Conservation (phyloP, 37 sponge, comb jelly and placozoan species). For the Oscarella lobularis region DNA sequence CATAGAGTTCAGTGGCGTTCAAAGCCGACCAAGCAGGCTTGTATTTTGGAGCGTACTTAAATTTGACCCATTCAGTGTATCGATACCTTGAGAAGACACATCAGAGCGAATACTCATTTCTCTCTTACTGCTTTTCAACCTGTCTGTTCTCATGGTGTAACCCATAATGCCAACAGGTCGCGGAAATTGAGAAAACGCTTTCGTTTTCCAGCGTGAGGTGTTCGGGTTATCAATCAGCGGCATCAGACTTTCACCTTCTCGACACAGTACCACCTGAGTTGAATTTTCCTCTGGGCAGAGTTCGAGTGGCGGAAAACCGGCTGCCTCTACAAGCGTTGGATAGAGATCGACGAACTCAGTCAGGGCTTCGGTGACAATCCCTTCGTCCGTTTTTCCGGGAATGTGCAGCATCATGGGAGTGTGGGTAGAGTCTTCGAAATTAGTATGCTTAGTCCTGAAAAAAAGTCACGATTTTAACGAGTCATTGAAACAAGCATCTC, state of each 20-base stretch:
- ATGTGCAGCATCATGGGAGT: conserved; percentile 33
- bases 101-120: neutral
- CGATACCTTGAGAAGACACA: conserved; percentile 8
- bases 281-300: conserved; percentile 21
- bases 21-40: conserved; percentile 9
- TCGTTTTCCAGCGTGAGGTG: conserved; percentile 18
- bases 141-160: conserved; percentile 18
- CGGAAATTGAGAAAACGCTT: conserved; percentile 30
- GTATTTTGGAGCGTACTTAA: conserved; percentile 7
- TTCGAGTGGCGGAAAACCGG: conserved; percentile 4
- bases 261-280: conserved; percentile 8
- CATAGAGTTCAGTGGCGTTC: conserved; percentile 29
- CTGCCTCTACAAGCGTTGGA: conserved; percentile 18
- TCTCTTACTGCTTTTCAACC: neutral
- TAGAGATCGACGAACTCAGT: conserved; percentile 29
- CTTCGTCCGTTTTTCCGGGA: conserved; percentile 15
- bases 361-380: conserved; percentile 11
- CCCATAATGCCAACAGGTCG: conserved; percentile 22
- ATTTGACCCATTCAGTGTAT: conserved; percentile 29
- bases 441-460: conserved; percentile 28
- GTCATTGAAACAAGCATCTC: neutral
- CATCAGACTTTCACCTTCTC: conserved; percentile 15
- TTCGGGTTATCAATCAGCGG: conserved; percentile 26
- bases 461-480: too few species aligned
- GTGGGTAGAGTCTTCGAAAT: conserved; percentile 32